Conservation (phyloP, 2,113 vertebrate genomes). For the Seriola rivoliana region DNA sequence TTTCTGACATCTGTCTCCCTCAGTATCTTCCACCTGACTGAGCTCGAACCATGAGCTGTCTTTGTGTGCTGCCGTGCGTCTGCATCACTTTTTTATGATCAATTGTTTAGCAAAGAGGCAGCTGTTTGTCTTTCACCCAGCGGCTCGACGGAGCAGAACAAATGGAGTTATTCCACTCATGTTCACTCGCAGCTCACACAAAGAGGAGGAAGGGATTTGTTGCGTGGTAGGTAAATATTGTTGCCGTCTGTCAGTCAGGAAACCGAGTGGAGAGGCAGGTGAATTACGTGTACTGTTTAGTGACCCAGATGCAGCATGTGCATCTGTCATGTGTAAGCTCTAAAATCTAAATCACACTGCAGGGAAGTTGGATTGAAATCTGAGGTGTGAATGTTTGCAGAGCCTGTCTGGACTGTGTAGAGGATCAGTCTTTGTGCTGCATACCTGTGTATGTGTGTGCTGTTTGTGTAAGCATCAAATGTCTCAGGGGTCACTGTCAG, state of each 20-base stretch:
- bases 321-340: neutral
- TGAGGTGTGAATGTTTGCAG: slow-evolving; percentile 11
- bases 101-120: slow-evolving; percentile 63
- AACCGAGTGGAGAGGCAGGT: slow-evolving; percentile 41
- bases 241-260: slow-evolving; percentile 50
- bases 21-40: slow-evolving; percentile 74
- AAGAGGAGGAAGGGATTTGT: slow-evolving; percentile 50
- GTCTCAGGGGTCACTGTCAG: neutral
- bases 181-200: slow-evolving; percentile 49
- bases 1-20: slow-evolving; percentile 77
- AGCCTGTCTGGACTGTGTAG: neutral
- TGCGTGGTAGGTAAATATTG: slow-evolving; percentile 68
- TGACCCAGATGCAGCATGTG: slow-evolving; percentile 20
- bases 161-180: slow-evolving; percentile 77
- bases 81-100: slow-evolving; percentile 63
- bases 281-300: slow-evolving; percentile 16
- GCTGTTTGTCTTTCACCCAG: slow-evolving; percentile 74
- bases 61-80: slow-evolving; percentile 44
- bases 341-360: slow-evolving; percentile 10
- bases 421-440: neutral
- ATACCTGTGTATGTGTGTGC: neutral
- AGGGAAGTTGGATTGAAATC: slow-evolving; percentile 5
- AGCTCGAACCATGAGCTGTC: slow-evolving; percentile 51
- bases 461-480: neutral
- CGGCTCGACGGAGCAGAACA: slow-evolving; percentile 56